Conservation (phyloP, 2,888 invertebrate species). For the Tetropium fuscum region DNA sequence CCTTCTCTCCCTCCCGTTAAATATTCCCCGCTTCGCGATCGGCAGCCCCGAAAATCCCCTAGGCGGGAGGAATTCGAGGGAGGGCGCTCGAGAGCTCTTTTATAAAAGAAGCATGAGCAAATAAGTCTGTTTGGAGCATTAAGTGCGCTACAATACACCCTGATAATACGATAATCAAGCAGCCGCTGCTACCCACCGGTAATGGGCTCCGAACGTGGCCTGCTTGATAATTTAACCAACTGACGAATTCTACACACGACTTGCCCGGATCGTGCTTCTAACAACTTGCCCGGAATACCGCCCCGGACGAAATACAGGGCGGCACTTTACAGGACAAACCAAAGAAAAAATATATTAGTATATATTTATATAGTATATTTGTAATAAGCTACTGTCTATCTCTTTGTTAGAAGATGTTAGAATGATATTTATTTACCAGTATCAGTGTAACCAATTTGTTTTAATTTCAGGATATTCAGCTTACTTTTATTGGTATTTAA, state of each 20-base stretch:
- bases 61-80: constrained; percentile 17
- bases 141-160: constrained; percentile 62
- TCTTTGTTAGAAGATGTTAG: too few species aligned
- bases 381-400: too few species aligned
- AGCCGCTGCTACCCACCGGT: constrained; percentile 57
- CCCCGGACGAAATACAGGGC: background rate
- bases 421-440: too few species aligned
- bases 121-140: constrained; percentile 59
- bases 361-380: too few species aligned
- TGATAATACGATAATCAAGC: constrained; percentile 65
- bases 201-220: constrained; percentile 60
- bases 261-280: constrained; percentile 41
- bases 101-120: constrained; percentile 51
- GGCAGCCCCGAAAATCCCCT: background rate
- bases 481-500: too few species aligned
- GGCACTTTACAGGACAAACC: too few species aligned
- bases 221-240: constrained; percentile 51
- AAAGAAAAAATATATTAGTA: too few species aligned
- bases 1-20: constrained; percentile 4
- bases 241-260: constrained; percentile 39
- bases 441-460: too few species aligned
- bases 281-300: constrained; percentile 46
- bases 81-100: constrained; percentile 11
- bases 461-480: too few species aligned
- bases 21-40: background rate